Base-by-base conservation (phyloP, 2,888 invertebrate species). In the Bursaphelenchus okinawaensis region DNA sequence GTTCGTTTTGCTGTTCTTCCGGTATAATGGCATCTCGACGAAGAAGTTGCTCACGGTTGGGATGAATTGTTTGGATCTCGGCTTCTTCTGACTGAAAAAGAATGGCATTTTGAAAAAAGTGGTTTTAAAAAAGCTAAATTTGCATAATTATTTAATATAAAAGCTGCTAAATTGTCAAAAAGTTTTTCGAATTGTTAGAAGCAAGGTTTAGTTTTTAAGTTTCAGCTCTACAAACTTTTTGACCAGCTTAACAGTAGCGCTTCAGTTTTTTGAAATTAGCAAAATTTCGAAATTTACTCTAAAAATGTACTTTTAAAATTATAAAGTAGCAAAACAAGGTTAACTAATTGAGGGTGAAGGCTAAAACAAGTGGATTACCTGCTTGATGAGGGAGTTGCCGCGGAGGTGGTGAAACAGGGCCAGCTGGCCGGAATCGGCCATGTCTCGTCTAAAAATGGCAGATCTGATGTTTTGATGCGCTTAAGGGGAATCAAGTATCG, bases 1-100 rank as follows among this genome's bases (percentile, higher is more conserved):
- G 20, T 64, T 63, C 63, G 16, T 64, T 1, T 57, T n/a, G 27
- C 16, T 68, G 66, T 19, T 68, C 65, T 40, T 75, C 77, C 19
- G 78, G 78, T 50, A 78, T 69, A 55, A 80, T 76, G 22, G 80
- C 80, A 67, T 80, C 76, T 29, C 80, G 63, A 7, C 80, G 65
- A 26, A 73, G 70, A n/a, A 80, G 70, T 62, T 80, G 80, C 58
- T 81, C 80, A 40, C 75, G 71, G 66, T 80, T 80, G 0, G 79
- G 80, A 56, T 77, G 76, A 26, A 78, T 72, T 23, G 78, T 77
- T 55, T 75, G 76, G 6, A 73, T 71, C 59, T 79, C 79, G 28
- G 64, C 62, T 23, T 73, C 73, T n/a, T 74, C 71, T 16, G 65
- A 62, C 67, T 74, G 61, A 19, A 67, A 62, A 24, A 3, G 7